Evolutionary conservation across 1,140 invertebrate species (phyloP).

Genomic region (Saxidomus purpurata): DNA sequence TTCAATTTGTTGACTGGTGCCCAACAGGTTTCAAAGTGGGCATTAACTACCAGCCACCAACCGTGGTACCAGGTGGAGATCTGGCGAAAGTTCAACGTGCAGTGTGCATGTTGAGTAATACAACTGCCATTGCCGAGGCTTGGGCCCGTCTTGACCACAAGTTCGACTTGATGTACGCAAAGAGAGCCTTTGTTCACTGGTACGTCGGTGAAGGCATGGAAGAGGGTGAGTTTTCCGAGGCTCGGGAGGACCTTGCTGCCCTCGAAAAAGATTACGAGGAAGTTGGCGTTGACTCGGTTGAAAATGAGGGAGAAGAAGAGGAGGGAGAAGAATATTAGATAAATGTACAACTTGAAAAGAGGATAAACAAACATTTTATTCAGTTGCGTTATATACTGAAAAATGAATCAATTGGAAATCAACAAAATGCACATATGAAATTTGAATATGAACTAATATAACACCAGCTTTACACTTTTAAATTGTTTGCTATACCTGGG

Average conservation of each 20-base stretch:
- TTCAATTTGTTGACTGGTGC: slow-evolving; percentile 79
- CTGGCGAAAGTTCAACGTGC: slow-evolving; percentile 89
- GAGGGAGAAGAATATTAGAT: slow-evolving; percentile 19
- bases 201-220: slow-evolving; percentile 87
- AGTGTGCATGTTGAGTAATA: slow-evolving; percentile 91
- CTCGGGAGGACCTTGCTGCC: slow-evolving; percentile 94
- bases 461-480: too few relatives aligned
- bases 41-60: slow-evolving; percentile 91
- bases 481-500: too few relatives aligned
- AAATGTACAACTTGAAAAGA: too few relatives aligned
- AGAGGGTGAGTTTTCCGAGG: slow-evolving; percentile 90
- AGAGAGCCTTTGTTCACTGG: slow-evolving; percentile 86
- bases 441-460: too few relatives aligned
- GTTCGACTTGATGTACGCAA: slow-evolving; percentile 89
- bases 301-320: slow-evolving; percentile 56
- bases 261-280: slow-evolving; percentile 76
- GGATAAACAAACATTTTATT: too few relatives aligned
- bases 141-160: slow-evolving; percentile 89
- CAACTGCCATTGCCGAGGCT: slow-evolving; percentile 92
- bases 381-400: too few relatives aligned
- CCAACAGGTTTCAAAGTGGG: slow-evolving; percentile 79
- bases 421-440: too few relatives aligned
- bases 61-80: slow-evolving; percentile 91
- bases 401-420: too few relatives aligned
- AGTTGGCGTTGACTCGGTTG: slow-evolving; percentile 70